These are phyloP conservation scores for Typhlomys cinereus DNA, from an alignment of 2,113 vertebrate species.

Conservation along the genomic window DNA sequence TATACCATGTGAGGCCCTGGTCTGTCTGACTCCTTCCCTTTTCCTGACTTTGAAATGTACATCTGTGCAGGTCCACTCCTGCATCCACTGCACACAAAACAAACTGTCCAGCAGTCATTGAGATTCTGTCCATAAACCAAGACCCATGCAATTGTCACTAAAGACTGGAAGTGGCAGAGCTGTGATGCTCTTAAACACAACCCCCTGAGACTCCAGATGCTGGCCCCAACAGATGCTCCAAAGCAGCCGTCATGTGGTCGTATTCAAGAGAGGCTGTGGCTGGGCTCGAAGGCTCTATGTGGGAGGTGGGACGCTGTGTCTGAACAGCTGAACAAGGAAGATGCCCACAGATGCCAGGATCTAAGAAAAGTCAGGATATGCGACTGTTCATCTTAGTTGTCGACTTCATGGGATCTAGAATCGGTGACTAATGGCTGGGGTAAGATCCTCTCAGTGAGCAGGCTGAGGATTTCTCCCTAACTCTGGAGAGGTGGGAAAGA, in stretches of 20 bases:
- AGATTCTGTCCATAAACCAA: neutral
- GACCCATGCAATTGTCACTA: neutral
- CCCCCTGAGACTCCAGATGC: neutral
- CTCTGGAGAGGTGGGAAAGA: neutral
- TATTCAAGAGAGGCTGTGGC: neutral
- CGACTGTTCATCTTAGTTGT: too few relatives aligned
- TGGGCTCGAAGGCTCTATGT: fast-evolving
- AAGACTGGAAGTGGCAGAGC: neutral
- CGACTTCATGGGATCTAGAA: too few relatives aligned
- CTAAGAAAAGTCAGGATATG: neutral
- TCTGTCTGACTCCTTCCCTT: neutral
- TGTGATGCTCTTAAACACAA: neutral
- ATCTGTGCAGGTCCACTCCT: neutral
- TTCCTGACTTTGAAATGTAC: neutral
- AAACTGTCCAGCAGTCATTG: neutral
- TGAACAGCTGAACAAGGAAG: neutral
- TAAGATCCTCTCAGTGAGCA: neutral
- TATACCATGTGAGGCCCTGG: neutral
- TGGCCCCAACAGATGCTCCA: neutral
- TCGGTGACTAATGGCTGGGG: neutral
- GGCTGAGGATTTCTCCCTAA: fast-evolving
- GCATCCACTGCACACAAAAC: neutral
- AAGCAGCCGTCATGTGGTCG: fast-evolving
- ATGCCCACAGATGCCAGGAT: neutral
- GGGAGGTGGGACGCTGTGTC: fast-evolving